These are phyloP conservation scores for Cherax quadricarinatus DNA, from an alignment of 1,140 invertebrate genomes.

Conservation along the genomic window DNA sequence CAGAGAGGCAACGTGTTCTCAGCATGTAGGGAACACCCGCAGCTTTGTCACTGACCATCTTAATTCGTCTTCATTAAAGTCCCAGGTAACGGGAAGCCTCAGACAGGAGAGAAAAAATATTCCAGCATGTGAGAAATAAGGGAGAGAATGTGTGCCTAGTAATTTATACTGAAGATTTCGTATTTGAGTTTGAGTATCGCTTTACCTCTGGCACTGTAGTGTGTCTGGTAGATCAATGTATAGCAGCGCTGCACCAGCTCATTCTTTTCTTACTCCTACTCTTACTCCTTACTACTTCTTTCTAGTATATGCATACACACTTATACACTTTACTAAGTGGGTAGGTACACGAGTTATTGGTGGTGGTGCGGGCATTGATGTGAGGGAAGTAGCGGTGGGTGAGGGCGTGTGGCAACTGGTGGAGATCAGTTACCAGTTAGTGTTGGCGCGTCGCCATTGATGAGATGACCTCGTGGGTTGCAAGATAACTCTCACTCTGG, in stretches of 20 bases:
- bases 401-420: background rate
- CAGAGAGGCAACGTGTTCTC: no score
- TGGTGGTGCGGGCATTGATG: background rate
- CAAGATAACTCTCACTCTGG: constrained; percentile 5
- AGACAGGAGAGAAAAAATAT: no score
- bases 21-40: no score
- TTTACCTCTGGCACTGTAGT: background rate
- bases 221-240: constrained; percentile 5
- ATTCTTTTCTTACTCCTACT: background rate
- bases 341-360: background rate
- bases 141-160: no score
- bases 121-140: no score
- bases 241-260: constrained; percentile 7
- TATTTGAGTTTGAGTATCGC: background rate
- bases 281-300: background rate
- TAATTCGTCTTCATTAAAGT: no score
- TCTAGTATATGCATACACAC: background rate
- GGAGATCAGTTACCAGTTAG: constrained; percentile 24
- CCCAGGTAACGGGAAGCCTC: no score
- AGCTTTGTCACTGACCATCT: no score
- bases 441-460: constrained; percentile 43
- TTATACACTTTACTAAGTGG: background rate
- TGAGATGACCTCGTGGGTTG: constrained; percentile 38
- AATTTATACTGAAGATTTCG: no score
- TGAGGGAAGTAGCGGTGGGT: background rate